A percentile compares a stretch with the other conserved stretches of the same genome.
These are phyloP conservation scores for Tragulus kanchil DNA, from an alignment of 2,113 vertebrate species.

Conservation along the genomic window DNA sequence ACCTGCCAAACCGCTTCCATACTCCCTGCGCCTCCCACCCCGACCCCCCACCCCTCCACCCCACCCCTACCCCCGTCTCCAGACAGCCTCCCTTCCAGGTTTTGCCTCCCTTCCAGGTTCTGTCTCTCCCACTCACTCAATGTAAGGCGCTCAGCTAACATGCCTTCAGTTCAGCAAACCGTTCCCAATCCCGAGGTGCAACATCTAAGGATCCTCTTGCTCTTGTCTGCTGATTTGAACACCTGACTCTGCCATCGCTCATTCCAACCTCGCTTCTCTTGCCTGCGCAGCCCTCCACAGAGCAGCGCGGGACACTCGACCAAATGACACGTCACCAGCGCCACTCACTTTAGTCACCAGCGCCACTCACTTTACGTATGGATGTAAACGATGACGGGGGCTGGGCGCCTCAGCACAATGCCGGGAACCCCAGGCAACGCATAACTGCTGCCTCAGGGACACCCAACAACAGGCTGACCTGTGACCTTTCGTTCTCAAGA, in stretches of 20 bases:
- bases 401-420: neutral
- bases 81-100: neutral
- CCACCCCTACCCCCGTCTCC: neutral
- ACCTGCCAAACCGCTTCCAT: neutral
- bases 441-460: neutral
- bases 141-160: neutral
- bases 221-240: neutral
- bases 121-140: neutral
- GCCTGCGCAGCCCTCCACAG: neutral
- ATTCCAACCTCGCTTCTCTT: neutral
- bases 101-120: neutral
- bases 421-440: too few species aligned
- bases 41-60: fast-evolving
- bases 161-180: neutral
- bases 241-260: neutral
- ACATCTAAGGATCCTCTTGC: fast-evolving
- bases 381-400: fast-evolving
- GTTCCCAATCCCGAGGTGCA: neutral
- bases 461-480: neutral
- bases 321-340: fast-evolving
- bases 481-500: neutral
- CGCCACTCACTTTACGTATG: fast-evolving
- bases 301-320: fast-evolving
- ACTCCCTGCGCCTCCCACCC: neutral
- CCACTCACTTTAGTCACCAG: fast-evolving